Evolutionary conservation across 2,888 invertebrate genomes (phyloP).

Genomic region (Pachycephus smyrnensis): DNA sequence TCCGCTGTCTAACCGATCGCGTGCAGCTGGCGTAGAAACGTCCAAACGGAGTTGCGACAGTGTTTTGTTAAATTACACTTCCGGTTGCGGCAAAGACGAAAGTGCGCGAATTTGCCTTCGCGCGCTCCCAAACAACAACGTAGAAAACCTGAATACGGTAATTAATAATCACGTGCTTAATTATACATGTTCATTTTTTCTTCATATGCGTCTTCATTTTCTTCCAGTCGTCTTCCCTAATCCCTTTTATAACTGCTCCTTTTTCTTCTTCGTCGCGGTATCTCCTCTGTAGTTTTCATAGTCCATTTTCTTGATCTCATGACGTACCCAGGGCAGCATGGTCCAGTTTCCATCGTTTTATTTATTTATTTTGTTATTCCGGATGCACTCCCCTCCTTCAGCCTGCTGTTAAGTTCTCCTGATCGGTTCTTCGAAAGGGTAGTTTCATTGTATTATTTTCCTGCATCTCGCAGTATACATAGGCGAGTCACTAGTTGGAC

Average conservation of each 20-base stretch:
- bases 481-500: neutral
- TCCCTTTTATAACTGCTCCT: neutral
- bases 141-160: conserved; percentile 5
- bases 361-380: neutral
- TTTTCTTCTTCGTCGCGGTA: neutral
- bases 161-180: neutral
- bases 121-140: neutral
- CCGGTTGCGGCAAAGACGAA: neutral
- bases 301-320: neutral
- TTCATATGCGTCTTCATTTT: neutral
- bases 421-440: neutral
- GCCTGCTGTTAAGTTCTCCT: neutral
- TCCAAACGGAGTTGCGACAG: neutral
- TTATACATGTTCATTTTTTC: neutral
- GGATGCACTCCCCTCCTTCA: neutral
- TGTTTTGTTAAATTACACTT: neutral
- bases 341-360: neutral
- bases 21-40: neutral
- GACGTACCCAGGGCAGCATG: neutral
- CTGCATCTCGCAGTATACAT: neutral
- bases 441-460: neutral
- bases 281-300: neutral
- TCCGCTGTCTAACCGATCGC: neutral
- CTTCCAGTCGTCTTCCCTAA: neutral
- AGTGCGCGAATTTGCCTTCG: neutral